These are phyloP conservation scores for Ianthella basta DNA, from an alignment of 37 sponge, comb jelly and placozoan genomes.

Conservation along the genomic window DNA sequence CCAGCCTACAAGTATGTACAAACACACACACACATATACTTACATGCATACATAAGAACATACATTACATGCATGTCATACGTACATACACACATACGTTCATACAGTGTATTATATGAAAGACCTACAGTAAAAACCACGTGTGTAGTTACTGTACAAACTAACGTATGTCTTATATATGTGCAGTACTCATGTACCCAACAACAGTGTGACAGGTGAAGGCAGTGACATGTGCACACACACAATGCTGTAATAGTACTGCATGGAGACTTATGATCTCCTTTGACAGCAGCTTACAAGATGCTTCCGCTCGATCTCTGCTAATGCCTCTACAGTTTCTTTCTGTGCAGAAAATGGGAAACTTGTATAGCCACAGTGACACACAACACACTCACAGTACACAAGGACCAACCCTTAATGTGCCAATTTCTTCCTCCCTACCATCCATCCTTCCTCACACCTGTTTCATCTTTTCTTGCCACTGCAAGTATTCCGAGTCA, in stretches of 20 bases:
- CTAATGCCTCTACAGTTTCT: constrained; percentile 75
- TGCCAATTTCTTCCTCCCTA: not conserved
- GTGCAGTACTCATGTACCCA: not conserved
- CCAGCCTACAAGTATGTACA: constrained; percentile 62
- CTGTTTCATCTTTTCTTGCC: constrained; percentile 88
- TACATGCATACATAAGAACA: too few relatives aligned
- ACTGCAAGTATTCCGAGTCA: constrained; percentile 67
- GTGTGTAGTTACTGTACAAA: too few relatives aligned
- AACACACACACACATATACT: not conserved
- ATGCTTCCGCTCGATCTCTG: constrained; percentile 85
- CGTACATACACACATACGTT: constrained; percentile 1
- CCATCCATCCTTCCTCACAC: constrained; percentile 20
- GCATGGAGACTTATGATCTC: too few relatives aligned
- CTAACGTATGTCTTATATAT: too few relatives aligned
- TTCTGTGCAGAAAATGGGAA: constrained; percentile 61
- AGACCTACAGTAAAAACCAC: too few relatives aligned
- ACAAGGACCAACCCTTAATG: not conserved
- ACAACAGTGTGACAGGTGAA: too few relatives aligned
- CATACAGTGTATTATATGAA: too few relatives aligned
- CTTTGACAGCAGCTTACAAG: constrained; percentile 43
- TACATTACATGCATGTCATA: too few relatives aligned
- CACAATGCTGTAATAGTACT: too few relatives aligned
- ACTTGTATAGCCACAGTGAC: too few relatives aligned
- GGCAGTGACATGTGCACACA: too few relatives aligned
- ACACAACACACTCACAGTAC: too few relatives aligned